Evolutionary conservation across 2,888 invertebrate species (phyloP).

Genomic region (Clostera curtula): DNA sequence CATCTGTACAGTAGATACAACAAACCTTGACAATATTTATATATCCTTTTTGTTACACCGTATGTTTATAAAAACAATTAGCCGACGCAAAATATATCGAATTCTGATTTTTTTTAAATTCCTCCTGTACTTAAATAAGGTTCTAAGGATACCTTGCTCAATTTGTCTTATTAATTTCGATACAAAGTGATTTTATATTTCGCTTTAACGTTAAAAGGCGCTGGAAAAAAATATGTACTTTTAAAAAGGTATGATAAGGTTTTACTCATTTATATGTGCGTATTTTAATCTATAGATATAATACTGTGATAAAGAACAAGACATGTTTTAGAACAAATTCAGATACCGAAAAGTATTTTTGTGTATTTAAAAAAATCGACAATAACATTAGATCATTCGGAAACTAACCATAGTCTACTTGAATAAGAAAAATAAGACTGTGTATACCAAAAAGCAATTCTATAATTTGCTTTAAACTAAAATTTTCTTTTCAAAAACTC

Average conservation of each 20-base stretch:
- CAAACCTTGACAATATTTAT: not conserved
- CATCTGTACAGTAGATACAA: not conserved
- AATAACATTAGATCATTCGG: constrained; percentile 18
- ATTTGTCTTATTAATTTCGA: too few relatives aligned
- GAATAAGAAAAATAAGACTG: constrained; percentile 38
- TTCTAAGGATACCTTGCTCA: too few relatives aligned
- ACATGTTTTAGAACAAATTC: constrained; percentile 11
- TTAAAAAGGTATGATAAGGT: not conserved
- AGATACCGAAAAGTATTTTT: constrained; percentile 12
- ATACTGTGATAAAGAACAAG: constrained; percentile 19
- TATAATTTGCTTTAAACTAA: constrained; percentile 21
- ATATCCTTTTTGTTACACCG: not conserved
- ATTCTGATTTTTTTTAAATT: too few relatives aligned
- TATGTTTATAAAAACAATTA: not conserved
- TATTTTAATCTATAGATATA: constrained; percentile 14
- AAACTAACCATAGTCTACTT: constrained; percentile 21
- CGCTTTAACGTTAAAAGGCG: not conserved
- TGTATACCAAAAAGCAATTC: constrained; percentile 39
- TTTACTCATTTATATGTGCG: constrained; percentile 3
- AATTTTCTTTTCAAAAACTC: too few relatives aligned
- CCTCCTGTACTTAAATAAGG: too few relatives aligned
- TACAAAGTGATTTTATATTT: constrained; percentile 7
- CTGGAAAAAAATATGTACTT: too few relatives aligned
- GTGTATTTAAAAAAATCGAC: constrained; percentile 13
- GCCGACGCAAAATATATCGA: too few relatives aligned